Conservation (phyloP, 2,113 vertebrate genomes). For the Aldabrachelys gigantea region DNA sequence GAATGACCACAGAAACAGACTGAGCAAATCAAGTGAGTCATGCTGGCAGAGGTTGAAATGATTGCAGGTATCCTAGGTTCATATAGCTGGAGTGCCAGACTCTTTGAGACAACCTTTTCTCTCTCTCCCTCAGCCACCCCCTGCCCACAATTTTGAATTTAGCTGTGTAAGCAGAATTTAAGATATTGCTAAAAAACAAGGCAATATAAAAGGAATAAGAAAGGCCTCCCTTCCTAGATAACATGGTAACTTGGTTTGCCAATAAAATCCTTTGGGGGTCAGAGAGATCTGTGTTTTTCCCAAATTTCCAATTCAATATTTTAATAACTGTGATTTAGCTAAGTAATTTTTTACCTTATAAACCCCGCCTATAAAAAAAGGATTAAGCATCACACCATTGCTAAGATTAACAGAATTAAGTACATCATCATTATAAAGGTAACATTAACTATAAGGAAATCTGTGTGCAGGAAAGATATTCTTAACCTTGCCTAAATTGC, state of each 20-base stretch:
- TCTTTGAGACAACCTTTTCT: slow-evolving; percentile 17
- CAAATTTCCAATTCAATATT: not conserved
- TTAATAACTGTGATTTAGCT: not conserved
- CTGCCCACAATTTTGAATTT: fast-evolving
- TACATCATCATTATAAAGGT: not conserved
- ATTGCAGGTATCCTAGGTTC: slow-evolving; percentile 11
- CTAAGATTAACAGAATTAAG: not conserved
- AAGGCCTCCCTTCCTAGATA: not conserved
- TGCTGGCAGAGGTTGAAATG: slow-evolving; percentile 13
- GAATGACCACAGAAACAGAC: not conserved
- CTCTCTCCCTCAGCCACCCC: not conserved
- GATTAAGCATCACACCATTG: not conserved
- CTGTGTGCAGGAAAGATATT: not conserved
- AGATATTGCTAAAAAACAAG: not conserved
- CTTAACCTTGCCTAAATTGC: slow-evolving; percentile 45
- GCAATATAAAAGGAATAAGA: not conserved
- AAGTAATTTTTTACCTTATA: not conserved
- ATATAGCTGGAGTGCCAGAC: not conserved
- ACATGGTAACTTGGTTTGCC: not conserved
- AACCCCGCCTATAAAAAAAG: not conserved
- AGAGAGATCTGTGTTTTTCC: not conserved
- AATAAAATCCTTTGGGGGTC: not conserved
- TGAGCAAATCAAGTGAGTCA: slow-evolving; percentile 58
- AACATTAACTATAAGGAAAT: slow-evolving; percentile 24
- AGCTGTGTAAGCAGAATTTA: not conserved